Base-by-base conservation (phyloP, 1,140 invertebrate genomes). In the Hermetia illucens region DNA sequence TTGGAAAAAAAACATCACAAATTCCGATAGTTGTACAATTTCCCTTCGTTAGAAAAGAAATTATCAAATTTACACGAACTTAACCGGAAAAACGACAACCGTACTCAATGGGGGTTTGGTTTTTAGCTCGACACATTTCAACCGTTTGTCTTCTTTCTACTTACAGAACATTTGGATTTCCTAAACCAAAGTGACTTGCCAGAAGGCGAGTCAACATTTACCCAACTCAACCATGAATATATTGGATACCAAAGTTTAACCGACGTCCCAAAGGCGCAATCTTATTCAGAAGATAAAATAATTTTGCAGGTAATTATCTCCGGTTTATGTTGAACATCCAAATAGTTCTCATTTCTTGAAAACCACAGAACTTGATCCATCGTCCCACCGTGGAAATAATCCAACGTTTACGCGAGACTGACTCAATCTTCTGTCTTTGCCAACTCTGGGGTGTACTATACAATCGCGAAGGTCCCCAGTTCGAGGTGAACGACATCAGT, bases 241-340 rank as follows among this genome's bases (percentile, higher is more conserved):
- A 85, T 88, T 55, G 87, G 89, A 32, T 96, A 95, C 64, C 88
- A 94, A 66, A 93, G 88, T 61, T 71, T 97, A n/a, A 94, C 90
- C 1, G 90, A 96, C 66, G 86, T 96, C 5, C 89, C 91, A n/a
- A 80, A 79, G 51, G 75, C 82, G 3, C 62, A 82, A 6, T 69
- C 76, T 15, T 84, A 82, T 53, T 61, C 66, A 20, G 82, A 85
- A 57, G 68, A 75, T 30, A 54, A 71, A 22, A 58, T 66, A 36
- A 67, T 75, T 52, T 72, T 67, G 49, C 64, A 66, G 39, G 79
- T 80, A 55, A n/a, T n/a, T n/a, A n/a, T n/a, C n/a, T n/a, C n/a
- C n/a, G n/a, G n/a, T n/a, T n/a, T n/a, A n/a, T n/a, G n/a, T n/a
- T n/a, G n/a, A n/a, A n/a, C n/a, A n/a, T n/a, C n/a, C n/a, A n/a